phyloP scores from a whole-genome alignment of 1,140 invertebrate species.

The Drosophila baimaii region DNA sequence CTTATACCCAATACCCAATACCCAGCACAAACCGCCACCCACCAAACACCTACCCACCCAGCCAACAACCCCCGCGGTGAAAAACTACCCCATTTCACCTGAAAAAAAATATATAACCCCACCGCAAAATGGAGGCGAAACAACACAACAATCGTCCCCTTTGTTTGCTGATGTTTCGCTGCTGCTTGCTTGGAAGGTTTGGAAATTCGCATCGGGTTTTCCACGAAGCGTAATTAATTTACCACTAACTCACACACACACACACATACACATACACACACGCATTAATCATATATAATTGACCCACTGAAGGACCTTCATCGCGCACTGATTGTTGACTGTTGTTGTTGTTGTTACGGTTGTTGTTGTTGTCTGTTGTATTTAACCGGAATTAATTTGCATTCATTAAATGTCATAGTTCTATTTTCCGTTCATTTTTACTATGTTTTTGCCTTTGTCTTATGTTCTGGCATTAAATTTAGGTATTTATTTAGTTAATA shows the following conservation, averaged over 20 bases:
- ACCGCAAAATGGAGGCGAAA: slow-evolving; percentile 21
- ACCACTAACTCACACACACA: slow-evolving; percentile 17
- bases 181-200: slow-evolving; percentile 6
- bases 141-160: not conserved
- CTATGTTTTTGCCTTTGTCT: slow-evolving; percentile 2
- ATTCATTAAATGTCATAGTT: slow-evolving; percentile 35
- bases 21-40: not conserved
- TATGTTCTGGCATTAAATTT: slow-evolving; percentile 1
- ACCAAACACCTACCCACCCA: not conserved
- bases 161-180: not conserved
- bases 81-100: slow-evolving; percentile 17
- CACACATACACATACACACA: not conserved
- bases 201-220: slow-evolving; percentile 21
- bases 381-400: slow-evolving; percentile 41
- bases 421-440: not conserved
- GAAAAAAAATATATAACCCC: slow-evolving; percentile 1
- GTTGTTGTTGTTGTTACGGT: slow-evolving; percentile 24
- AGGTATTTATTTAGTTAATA: slow-evolving; percentile 19
- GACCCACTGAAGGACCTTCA: slow-evolving; percentile 46
- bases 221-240: slow-evolving; percentile 41
- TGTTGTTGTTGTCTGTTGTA: slow-evolving; percentile 21
- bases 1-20: not conserved
- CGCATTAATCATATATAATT: slow-evolving; percentile 28
- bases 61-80: slow-evolving; percentile 3
- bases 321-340: slow-evolving; percentile 35